Evolutionary conservation across 2,888 invertebrate species (phyloP), one percentile per base, ranked within the genome.

Genomic region (Patella depressa): DNA sequence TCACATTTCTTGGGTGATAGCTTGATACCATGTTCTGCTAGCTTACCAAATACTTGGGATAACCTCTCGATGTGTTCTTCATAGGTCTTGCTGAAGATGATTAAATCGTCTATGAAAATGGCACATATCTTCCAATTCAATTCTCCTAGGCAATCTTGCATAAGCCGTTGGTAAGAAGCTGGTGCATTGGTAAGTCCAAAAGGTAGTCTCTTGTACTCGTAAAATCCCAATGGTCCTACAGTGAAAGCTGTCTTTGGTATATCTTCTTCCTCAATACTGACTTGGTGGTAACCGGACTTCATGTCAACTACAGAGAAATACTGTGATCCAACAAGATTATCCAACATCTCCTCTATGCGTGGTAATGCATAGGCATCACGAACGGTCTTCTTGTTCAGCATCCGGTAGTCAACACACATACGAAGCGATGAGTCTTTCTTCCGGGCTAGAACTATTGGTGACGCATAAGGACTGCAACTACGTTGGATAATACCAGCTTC

Each of bases 281-380:
- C n/a, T 15, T 59, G 59, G 59, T 59, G n/a, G n/a, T 59, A 59
- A 59, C 59, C 59, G 12, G 17, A n/a, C n/a, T 59, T 59, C 59
- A 59, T 59, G n/a, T 59, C 59, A 5, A 59, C 15, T n/a, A 59
- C 59, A 59, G 59, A 59, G 59, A 59, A 75, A 57, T 29, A 75
- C 14, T 19, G 65, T 14, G 54, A 7, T n/a, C 78, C 78, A 11
- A 53, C 17, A 3, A 78, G 45, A 12, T 53, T 24, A 24, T 78
- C 78, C 59, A 78, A 54, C 12, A 57, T 19, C 19, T 78, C 74
- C 24, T 78, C 74, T 15, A 78, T 29, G 15, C 75, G 53, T 14
- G 78, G 78, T 54, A 75, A 70, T 11, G 69, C 53, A 45, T 69
- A 75, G 5, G 74, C 70, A 57, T 78, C 78, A 54, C 69, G 24